Evolutionary conservation across 2,113 vertebrate species (phyloP), one percentile per base, ranked within the genome.

Genomic region (Proterorhinus semilunaris): DNA sequence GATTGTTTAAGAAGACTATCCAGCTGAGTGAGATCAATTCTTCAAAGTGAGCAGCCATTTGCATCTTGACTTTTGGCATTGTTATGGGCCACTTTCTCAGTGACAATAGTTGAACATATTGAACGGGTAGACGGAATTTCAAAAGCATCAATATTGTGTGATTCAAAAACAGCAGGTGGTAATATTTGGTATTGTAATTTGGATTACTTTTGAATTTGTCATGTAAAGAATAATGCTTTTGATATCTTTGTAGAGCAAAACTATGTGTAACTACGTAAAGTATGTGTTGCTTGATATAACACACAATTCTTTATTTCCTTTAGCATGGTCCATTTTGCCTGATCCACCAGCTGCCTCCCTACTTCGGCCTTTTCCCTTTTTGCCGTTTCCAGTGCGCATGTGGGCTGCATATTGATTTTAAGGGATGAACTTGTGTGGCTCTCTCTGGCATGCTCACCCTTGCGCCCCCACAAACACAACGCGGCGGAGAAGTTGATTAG

Each of bases 401-500:
- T 90, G 85, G 88, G 90, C 83, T 81, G 90, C 81, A 78, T 84
- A 91, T 91, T 79, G 87, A 89, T 91, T 89, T 87, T 82, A 57
- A 71, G 65, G 67, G 85, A 74, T 90, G 85, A 90, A 91, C 88
- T 83, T 83, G 73, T 45, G 44, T 71, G 62, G 62, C 81, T 82
- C 68, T 66, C 74, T 65, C 76, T 72, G 72, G 67, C 66, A 63
- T 61, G 1, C 79, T 79, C 81, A 71, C 75, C 27, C 68, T 70
- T 58, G 81, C 86, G 75, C 87, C 87, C 85, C 75, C 87, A 86
- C 82, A 87, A 83, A 89, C 90, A 86, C 83, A 83, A 79, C 79
- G 85, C 78, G 90, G 84, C 82, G 83, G 80, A 88, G 83, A 88
- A 90, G 87, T 91, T 91, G 90, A 90, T 90, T 90, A 91, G 89